These are phyloP conservation scores for Anomalospiza imberbis DNA, from an alignment of 2,797 vertebrate species.

Conservation along the genomic window DNA sequence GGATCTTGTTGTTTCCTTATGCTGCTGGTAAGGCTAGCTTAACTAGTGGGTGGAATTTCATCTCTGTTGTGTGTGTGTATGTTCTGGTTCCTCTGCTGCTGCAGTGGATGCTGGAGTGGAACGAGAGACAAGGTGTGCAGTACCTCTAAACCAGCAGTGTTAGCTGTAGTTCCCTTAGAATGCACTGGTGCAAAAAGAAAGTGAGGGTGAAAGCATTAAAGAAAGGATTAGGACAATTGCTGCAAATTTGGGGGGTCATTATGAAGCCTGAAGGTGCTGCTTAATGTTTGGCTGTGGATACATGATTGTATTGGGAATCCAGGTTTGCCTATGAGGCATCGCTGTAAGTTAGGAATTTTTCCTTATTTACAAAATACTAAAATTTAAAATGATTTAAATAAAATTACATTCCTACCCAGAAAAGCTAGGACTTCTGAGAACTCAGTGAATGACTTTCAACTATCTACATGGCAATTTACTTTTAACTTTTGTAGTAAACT, in stretches of 20 bases:
- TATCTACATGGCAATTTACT: not conserved
- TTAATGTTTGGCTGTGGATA: not conserved
- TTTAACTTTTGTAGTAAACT: not conserved
- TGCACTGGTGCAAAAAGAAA: not conserved
- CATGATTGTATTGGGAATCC: rapidly evolving
- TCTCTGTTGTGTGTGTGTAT: rapidly evolving
- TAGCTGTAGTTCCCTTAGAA: not conserved
- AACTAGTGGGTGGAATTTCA: not conserved
- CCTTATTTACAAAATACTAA: not conserved
- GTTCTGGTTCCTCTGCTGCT: not conserved
- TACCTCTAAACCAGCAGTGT: not conserved
- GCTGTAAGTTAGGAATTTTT: not conserved
- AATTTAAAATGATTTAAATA: not conserved
- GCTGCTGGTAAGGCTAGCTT: not conserved
- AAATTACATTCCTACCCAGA: not conserved
- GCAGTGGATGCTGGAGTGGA: not conserved
- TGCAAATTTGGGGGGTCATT: not conserved
- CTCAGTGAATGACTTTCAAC: not conserved
- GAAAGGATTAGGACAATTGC: not conserved
- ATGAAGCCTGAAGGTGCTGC: not conserved
- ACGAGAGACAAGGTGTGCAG: not conserved
- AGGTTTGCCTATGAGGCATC: rapidly evolving
- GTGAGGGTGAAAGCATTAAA: not conserved
- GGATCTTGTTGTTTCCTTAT: not conserved
- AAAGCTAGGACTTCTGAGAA: not conserved